phyloP scores from a whole-genome alignment of 2,113 vertebrate species.

The Corapipo altera region DNA sequence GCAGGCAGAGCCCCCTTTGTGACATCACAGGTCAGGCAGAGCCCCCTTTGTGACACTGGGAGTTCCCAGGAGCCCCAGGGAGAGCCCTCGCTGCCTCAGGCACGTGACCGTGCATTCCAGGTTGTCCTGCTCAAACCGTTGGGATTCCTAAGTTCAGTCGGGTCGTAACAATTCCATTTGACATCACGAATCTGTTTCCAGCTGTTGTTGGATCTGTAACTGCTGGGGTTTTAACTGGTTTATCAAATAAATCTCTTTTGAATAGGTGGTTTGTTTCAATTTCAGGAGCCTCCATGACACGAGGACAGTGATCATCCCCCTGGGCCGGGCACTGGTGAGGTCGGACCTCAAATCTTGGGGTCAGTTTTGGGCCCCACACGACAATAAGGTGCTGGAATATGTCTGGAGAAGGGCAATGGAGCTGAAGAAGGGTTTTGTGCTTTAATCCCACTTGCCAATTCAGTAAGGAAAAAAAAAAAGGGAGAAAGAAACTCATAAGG shows the following conservation, averaged over 20 bases:
- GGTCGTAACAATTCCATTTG: not conserved
- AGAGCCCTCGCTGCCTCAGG: not conserved
- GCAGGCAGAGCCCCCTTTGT: not conserved
- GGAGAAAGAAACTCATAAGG: not conserved
- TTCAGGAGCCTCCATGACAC: not conserved
- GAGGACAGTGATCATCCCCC: not conserved
- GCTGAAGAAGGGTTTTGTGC: not conserved
- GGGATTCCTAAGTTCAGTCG: not conserved
- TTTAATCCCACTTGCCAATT: not conserved
- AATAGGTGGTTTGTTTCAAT: not conserved
- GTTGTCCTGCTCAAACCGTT: not conserved
- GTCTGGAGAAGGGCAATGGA: not conserved
- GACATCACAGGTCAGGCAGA: not conserved
- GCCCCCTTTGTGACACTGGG: not conserved
- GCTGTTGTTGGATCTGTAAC: not conserved
- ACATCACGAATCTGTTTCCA: not conserved
- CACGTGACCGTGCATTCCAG: no score
- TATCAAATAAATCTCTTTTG: not conserved
- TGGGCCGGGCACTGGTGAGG: not conserved
- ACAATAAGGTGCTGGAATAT: not conserved
- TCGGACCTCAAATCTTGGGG: rapidly evolving
- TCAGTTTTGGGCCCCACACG: not conserved
- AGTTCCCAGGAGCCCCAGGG: not conserved
- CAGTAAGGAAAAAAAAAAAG: not conserved
- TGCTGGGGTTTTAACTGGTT: not conserved